Evolutionary conservation across 2,113 vertebrate species (phyloP).

Genomic region (Condylura cristata): DNA sequence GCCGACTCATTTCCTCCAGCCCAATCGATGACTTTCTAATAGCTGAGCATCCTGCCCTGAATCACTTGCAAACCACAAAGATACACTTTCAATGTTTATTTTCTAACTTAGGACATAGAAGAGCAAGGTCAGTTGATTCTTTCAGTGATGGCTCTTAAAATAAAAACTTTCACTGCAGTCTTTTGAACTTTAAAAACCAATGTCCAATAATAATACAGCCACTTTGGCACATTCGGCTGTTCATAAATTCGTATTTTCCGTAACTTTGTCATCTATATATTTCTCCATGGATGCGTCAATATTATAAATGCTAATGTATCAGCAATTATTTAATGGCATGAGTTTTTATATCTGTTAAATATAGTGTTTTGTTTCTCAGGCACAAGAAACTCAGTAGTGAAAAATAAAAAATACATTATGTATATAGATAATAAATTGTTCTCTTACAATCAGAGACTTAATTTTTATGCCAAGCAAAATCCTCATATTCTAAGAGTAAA

Average conservation of each 20-base stretch:
- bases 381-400: neutral
- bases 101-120: conserved; percentile 59
- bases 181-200: conserved; percentile 53
- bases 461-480: neutral
- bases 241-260: neutral
- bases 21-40: conserved; percentile 74
- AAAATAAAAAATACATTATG: neutral
- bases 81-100: conserved; percentile 72
- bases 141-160: conserved; percentile 68
- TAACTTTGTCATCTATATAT: neutral
- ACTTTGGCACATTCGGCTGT: neutral
- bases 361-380: neutral
- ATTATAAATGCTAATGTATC: neutral
- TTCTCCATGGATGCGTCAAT: neutral
- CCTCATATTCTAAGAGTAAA: neutral
- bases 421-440: neutral
- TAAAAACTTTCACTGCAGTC: conserved; percentile 45
- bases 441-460: neutral
- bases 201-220: neutral
- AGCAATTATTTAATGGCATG: neutral
- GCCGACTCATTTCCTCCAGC: conserved; percentile 75
- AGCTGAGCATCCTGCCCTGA: conserved; percentile 64
- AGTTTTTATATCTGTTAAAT: neutral
- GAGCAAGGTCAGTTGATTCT: conserved; percentile 75
- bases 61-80: conserved; percentile 77